Evolutionary conservation across 2,888 invertebrate genomes (phyloP).

Genomic region (Muschampia plurimacula): DNA sequence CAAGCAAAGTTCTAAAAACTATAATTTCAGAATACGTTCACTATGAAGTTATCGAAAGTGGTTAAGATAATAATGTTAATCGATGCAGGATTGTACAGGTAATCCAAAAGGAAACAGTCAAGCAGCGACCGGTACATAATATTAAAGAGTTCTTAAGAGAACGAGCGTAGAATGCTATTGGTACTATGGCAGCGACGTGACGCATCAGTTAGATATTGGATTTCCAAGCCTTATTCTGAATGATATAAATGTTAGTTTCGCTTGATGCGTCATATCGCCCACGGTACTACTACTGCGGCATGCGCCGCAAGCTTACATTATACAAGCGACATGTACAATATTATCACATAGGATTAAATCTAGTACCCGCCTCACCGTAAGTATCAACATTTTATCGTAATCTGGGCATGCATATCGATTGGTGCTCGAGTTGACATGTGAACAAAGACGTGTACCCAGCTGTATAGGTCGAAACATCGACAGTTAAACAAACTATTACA

Average conservation of each 20-base stretch:
- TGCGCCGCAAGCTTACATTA: constrained; percentile 53
- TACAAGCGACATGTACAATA: constrained; percentile 59
- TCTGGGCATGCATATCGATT: constrained; percentile 74
- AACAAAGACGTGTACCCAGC: constrained; percentile 34
- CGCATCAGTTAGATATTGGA: background rate
- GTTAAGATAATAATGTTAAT: constrained; percentile 27
- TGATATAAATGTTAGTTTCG: background rate
- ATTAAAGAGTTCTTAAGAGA: constrained; percentile 54
- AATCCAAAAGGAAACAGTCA: constrained; percentile 36
- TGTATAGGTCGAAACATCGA: constrained; percentile 49
- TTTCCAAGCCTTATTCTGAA: background rate
- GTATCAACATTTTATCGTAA: constrained; percentile 51
- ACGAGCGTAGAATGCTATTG: constrained; percentile 56
- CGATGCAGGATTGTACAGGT: constrained; percentile 30
- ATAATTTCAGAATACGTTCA: constrained; percentile 18
- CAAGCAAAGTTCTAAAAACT: constrained; percentile 32
- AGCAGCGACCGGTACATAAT: constrained; percentile 61
- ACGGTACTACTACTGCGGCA: constrained; percentile 50
- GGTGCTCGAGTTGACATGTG: constrained; percentile 47
- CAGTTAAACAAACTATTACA: constrained; percentile 38
- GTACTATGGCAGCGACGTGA: constrained; percentile 39
- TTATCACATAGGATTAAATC: constrained; percentile 50
- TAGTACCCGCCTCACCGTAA: constrained; percentile 49
- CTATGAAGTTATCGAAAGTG: constrained; percentile 22
- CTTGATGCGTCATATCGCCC: constrained; percentile 28